Evolutionary conservation across 2,888 invertebrate species (phyloP).

Genomic region (Polyploca ridens): DNA sequence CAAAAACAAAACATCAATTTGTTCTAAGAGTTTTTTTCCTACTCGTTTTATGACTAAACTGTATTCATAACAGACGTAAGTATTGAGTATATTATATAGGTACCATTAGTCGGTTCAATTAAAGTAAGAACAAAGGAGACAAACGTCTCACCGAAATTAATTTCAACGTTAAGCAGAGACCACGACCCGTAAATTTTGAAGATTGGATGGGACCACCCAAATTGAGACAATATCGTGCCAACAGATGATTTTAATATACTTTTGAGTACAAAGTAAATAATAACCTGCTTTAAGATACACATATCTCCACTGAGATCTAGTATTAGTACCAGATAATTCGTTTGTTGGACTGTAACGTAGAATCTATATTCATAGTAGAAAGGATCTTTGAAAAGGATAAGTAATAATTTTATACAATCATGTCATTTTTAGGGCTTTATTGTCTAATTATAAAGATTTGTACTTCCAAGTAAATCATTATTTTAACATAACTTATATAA

Average conservation of each 20-base stretch:
- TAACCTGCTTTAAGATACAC: too few relatives aligned
- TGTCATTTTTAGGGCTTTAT: not conserved
- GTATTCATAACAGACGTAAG: not conserved
- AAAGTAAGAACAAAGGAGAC: conserved; percentile 41
- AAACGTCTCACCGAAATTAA: conserved; percentile 34
- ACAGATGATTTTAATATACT: too few relatives aligned
- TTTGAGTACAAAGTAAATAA: too few relatives aligned
- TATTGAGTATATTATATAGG: conserved; percentile 9
- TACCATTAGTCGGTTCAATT: conserved; percentile 27
- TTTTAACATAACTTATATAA: not conserved
- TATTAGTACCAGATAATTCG: too few relatives aligned
- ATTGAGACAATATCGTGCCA: conserved; percentile 21
- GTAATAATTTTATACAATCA: not conserved
- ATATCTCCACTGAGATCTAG: too few relatives aligned
- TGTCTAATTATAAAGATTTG: conserved; percentile 5
- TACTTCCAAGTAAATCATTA: not conserved
- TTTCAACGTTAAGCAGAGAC: conserved; percentile 30
- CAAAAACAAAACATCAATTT: not conserved
- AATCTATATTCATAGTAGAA: too few relatives aligned
- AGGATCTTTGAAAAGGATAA: too few relatives aligned
- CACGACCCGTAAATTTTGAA: conserved; percentile 31
- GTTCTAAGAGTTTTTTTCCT: not conserved
- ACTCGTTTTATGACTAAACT: conserved; percentile 4
- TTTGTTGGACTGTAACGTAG: too few relatives aligned
- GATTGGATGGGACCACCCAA: conserved; percentile 25